Evolutionary conservation across 2,888 invertebrate species (phyloP), one percentile per base, ranked within the genome.

Genomic region (Hofmannophila pseudospretella): DNA sequence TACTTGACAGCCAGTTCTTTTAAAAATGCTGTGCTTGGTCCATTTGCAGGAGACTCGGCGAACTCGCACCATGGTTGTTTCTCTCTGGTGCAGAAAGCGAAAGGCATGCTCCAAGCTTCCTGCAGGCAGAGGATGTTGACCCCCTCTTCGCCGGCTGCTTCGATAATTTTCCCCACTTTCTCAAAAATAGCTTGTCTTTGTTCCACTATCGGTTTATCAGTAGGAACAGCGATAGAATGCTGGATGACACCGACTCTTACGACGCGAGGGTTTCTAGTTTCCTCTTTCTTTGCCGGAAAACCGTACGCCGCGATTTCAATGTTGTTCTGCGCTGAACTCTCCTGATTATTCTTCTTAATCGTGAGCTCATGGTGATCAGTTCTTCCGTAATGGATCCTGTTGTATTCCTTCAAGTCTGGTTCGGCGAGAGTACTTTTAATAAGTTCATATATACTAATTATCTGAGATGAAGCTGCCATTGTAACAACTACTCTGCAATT

Each of bases 101-200:
- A 99, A 0, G 99, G 99, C 99, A 99, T 99, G 30, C 93, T 93
- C 99, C 99, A 99, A 2, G 97, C 96, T 85, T 99, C 99, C 81
- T 99, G 99, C 42, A 98, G 90, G 65, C 98, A 98, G 34, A 99
- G 66, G 13, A 99, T 86, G 69, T 99, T 98, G 22, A 96, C 97
- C 1, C 91, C 91, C 56, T 92, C 93, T 16, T 71, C 66, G 0
- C 92, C 94, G 1, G 99, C 98, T 7, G 91, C 88, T 36, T 91
- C 88, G 14, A 96, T 90, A n/a, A 97, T 92, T 32, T 87, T 86
- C 27, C 81, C 77, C 8, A 97, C 90, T 69, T 96, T 91, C 36
- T 90, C 79, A 72, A 93, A 92, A 45, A 98, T 89, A 4, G 94
- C 94, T 40, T 91, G 89, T 36, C 95, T 89, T 82, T 98, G 96